Evolutionary conservation across 2,113 vertebrate genomes (phyloP).

Genomic region (Pimephales promelas): DNA sequence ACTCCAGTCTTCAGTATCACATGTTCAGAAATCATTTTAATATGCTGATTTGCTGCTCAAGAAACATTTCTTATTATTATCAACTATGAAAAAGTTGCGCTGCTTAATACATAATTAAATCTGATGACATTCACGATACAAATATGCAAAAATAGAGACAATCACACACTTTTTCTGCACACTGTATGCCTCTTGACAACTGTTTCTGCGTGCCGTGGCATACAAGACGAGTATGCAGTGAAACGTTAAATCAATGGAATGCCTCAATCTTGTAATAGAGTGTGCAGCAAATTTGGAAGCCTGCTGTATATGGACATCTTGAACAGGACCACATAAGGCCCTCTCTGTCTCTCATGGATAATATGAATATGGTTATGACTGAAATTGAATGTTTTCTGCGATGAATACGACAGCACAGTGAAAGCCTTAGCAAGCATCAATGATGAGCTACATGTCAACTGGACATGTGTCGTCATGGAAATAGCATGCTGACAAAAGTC

Average conservation of each 20-base stretch:
- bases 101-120: not conserved
- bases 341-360: constrained; percentile 64
- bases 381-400: constrained; percentile 55
- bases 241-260: constrained; percentile 68
- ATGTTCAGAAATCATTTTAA: no score
- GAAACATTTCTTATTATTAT: no score
- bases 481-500: not conserved
- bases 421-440: constrained; percentile 50
- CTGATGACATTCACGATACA: not conserved
- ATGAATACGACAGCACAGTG: constrained; percentile 70
- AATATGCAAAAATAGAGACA: not conserved
- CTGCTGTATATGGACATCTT: constrained; percentile 19
- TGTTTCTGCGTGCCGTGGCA: constrained; percentile 76
- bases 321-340: constrained; percentile 10
- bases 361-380: constrained; percentile 74
- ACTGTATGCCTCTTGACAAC: constrained; percentile 21
- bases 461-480: not conserved
- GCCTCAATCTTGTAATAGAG: constrained; percentile 50
- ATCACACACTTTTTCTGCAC: not conserved
- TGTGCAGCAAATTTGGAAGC: constrained; percentile 2
- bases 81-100: no score
- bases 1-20: no score
- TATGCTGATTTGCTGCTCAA: no score
- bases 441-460: not conserved
- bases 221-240: constrained; percentile 78